Conservation (phyloP, 1,140 invertebrate species). For the Philopotamus ludificatus region DNA sequence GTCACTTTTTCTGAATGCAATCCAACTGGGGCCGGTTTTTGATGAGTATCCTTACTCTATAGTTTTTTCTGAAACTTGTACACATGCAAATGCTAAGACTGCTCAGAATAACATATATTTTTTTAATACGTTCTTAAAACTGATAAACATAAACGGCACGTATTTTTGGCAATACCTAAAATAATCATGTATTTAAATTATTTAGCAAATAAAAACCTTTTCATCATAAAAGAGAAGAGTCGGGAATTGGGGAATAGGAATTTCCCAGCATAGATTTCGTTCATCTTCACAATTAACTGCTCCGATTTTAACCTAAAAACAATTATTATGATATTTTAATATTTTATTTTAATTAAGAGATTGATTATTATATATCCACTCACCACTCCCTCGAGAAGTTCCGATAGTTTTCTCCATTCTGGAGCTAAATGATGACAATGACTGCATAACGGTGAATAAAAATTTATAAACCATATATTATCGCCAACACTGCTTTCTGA, state of each 20-base stretch:
- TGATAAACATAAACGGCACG: neutral
- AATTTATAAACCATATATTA: slow-evolving; percentile 78
- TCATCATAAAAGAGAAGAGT: slow-evolving; percentile 53
- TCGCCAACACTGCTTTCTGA: slow-evolving; percentile 56
- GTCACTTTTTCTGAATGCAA: too few species aligned
- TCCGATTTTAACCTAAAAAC: slow-evolving; percentile 49
- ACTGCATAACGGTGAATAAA: slow-evolving; percentile 75
- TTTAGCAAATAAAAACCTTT: slow-evolving; percentile 24
- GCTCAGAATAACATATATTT: too few species aligned
- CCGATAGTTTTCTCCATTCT: slow-evolving; percentile 71
- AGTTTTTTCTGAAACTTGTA: too few species aligned
- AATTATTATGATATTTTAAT: slow-evolving; percentile 5
- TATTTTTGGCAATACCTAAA: neutral
- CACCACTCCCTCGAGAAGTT: slow-evolving; percentile 68
- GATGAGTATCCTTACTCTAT: too few species aligned
- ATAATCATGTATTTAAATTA: neutral
- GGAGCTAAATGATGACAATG: slow-evolving; percentile 74
- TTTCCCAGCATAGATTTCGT: slow-evolving; percentile 65
- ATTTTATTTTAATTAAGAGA: neutral
- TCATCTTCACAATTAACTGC: slow-evolving; percentile 82
- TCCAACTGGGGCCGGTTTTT: too few species aligned
- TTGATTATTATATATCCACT: slow-evolving; percentile 45
- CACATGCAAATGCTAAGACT: too few species aligned
- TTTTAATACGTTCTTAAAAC: too few species aligned
- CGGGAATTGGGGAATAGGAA: slow-evolving; percentile 69